phyloP scores from a whole-genome alignment of 2,888 invertebrate genomes.

The Byasa hedistus region DNA sequence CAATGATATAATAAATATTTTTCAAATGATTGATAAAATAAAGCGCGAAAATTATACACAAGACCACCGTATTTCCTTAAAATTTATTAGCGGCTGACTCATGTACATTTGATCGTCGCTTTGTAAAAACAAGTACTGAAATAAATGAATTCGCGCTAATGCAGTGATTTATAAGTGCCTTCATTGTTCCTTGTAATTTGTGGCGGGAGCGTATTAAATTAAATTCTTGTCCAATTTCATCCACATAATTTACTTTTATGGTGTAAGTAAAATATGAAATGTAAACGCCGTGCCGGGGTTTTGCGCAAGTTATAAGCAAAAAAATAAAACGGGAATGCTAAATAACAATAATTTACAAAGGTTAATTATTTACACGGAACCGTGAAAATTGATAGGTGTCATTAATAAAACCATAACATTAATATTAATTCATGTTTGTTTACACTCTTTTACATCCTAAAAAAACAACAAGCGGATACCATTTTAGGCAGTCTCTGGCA shows the following conservation, averaged over 20 bases:
- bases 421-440: not conserved
- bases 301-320: not conserved
- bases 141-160: conserved; percentile 24
- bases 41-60: not conserved
- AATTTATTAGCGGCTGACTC: not conserved
- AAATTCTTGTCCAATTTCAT: conserved; percentile 16
- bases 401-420: not conserved
- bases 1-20: not conserved
- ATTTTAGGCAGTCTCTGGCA: no score
- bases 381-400: not conserved
- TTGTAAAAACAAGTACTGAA: conserved; percentile 11
- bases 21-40: not conserved
- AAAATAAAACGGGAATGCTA: not conserved
- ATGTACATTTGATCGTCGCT: conserved; percentile 10
- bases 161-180: conserved; percentile 23
- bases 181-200: conserved; percentile 23
- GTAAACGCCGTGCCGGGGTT: not conserved
- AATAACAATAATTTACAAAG: not conserved
- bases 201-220: conserved; percentile 14
- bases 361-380: not conserved
- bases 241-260: conserved; percentile 17
- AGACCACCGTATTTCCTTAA: not conserved
- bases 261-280: conserved; percentile 1
- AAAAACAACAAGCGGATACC: no score
- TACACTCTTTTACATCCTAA: no score